Evolutionary conservation across 2,888 invertebrate genomes (phyloP).

Genomic region (Athalia cordata): DNA sequence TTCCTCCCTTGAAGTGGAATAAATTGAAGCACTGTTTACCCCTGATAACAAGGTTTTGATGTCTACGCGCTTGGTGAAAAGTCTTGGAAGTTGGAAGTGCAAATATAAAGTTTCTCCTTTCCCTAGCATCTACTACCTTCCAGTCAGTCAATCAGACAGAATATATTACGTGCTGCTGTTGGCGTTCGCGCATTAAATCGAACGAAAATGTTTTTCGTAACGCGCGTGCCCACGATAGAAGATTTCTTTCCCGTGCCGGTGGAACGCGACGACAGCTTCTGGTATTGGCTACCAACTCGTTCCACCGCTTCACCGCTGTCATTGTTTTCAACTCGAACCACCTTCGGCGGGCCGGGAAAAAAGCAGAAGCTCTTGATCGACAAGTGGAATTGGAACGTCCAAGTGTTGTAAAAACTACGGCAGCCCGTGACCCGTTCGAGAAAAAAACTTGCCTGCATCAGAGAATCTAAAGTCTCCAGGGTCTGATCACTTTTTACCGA

Average conservation of each 20-base stretch:
- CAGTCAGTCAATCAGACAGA: neutral
- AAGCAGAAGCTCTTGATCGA: constrained; percentile 19
- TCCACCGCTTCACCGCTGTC: neutral
- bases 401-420: neutral
- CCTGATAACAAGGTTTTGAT: constrained; percentile 21
- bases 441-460: too few relatives aligned
- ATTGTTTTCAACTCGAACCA: too few relatives aligned
- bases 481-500: constrained; percentile 9
- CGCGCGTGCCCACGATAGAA: too few relatives aligned
- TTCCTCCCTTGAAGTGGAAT: constrained; percentile 28
- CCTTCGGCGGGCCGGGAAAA: neutral
- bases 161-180: neutral
- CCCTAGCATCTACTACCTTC: neutral
- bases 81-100: neutral
- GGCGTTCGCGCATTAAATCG: neutral
- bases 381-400: constrained; percentile 18
- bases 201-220: neutral
- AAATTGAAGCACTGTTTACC: constrained; percentile 34
- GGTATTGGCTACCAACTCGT: neutral
- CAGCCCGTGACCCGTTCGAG: neutral
- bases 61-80: constrained; percentile 5
- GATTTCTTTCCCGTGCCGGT: too few relatives aligned
- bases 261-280: neutral
- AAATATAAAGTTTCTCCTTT: neutral
- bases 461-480: constrained; percentile 7